Conservation (phyloP, 1,140 invertebrate species). For the Musca domestica region DNA sequence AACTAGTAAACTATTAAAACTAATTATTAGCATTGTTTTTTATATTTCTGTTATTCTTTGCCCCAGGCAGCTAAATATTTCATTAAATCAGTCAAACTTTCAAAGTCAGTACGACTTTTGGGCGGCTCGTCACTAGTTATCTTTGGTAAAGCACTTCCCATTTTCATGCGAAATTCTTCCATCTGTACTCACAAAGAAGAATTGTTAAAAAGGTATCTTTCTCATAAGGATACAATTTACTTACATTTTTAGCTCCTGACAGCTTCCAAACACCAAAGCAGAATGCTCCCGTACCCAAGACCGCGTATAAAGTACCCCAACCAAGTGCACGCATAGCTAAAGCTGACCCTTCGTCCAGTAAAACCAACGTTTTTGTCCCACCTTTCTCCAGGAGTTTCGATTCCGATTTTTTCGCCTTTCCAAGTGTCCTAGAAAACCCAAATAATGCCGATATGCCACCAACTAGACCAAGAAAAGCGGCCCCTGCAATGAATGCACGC, state of each 20-base stretch:
- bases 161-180: conserved; percentile 69
- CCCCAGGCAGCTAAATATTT: conserved; percentile 68
- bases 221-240: neutral
- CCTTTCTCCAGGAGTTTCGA: conserved; percentile 78
- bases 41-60: conserved; percentile 39
- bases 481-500: conserved; percentile 58
- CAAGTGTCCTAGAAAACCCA: conserved; percentile 78
- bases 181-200: conserved; percentile 57
- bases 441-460: conserved; percentile 76
- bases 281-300: conserved; percentile 75
- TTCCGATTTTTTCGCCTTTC: conserved; percentile 75
- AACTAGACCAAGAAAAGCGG: conserved; percentile 72
- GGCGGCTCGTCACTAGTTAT: conserved; percentile 79
- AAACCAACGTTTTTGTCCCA: conserved; percentile 62
- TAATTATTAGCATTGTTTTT: no score
- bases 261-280: conserved; percentile 87
- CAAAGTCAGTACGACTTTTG: conserved; percentile 82
- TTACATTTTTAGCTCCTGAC: conserved; percentile 77
- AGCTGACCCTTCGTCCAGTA: conserved; percentile 72
- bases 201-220: conserved; percentile 8
- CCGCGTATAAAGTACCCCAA: conserved; percentile 83
- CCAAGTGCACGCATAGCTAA: conserved; percentile 80
- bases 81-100: conserved; percentile 75
- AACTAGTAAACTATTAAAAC: no score
- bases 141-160: conserved; percentile 68